Evolutionary conservation across 2,113 vertebrate genomes (phyloP).

Genomic region (Vireo altiloquus): DNA sequence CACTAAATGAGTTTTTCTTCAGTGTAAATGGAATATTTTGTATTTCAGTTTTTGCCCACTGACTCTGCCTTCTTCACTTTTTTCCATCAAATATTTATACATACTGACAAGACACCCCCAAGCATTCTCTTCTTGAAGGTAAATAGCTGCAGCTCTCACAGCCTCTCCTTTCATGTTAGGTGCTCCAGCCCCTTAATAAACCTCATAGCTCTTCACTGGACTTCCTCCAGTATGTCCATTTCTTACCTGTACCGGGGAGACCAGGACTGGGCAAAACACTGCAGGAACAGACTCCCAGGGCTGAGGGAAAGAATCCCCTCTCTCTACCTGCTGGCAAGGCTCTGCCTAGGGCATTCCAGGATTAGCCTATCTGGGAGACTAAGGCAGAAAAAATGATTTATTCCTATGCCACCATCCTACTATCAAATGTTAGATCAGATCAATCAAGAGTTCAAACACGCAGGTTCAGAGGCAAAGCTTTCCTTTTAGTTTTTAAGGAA

Average conservation of each 20-base stretch:
- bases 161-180: not conserved
- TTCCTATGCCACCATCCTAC: not conserved
- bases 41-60: not conserved
- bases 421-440: not conserved
- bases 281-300: not conserved
- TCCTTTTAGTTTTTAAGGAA: not conserved
- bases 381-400: not conserved
- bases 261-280: not conserved
- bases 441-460: not conserved
- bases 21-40: not conserved
- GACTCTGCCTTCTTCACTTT: not conserved
- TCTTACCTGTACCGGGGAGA: not conserved
- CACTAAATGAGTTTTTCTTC: not conserved
- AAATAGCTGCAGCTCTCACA: not conserved
- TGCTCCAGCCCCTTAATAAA: not conserved
- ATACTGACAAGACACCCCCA: not conserved
- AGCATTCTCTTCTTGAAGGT: not conserved
- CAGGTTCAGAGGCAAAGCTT: not conserved
- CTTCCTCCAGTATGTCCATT: not conserved
- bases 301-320: not conserved
- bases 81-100: not conserved
- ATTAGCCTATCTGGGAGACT: not conserved
- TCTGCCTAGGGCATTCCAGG: not conserved
- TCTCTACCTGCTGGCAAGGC: not conserved
- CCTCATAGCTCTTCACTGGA: not conserved